Base-by-base conservation (phyloP, 2,888 invertebrate species). In the Agrotis segetum region DNA sequence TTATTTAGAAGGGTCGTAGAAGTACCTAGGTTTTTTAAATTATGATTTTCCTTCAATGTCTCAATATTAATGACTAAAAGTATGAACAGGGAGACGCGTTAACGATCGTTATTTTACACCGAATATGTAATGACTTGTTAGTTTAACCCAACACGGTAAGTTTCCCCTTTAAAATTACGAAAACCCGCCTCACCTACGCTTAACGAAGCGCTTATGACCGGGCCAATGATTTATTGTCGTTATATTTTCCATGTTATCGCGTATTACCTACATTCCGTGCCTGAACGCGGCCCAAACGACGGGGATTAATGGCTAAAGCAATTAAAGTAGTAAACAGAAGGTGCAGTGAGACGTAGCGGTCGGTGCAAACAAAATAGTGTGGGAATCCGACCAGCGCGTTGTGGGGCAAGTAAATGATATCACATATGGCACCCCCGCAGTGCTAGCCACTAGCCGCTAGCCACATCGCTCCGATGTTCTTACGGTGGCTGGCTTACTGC, bases 291-390 rank as follows among this genome's bases (percentile, higher is more conserved):
- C 89, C 90, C 87, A 85, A 87, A 84, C 85, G 94, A 93, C 94
- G 88, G 90, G 92, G 92, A 94, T 93, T 94, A 94, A 95, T 94
- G 92, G 90, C 91, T 89, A 82, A 89, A 92, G 93, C 94, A 94
- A 95, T 95, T 94, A 95, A 94, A 94, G 94, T 92, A 93, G 93
- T 93, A 93, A 93, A 93, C 93, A 94, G 92, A 92, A 94, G 94
- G 94, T 94, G 94, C 93, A 93, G 88, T 87, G 89, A 89, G 90
- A 90, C 88, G 82, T 40, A 40, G 40, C 40, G 40, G 40, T 84
- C 77, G 82, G 82, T 81, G 86, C 89, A 90, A 91, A 90, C 91
- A 91, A 92, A 92, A 92, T 94, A 92, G 89, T 93, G 92, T 93
- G 92, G 92, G 91, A 92, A 91, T 89, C 83, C 82, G 77, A 83